Percentiles rank a stretch among this genome's conserved stretches.
Conservation (phyloP, 2,888 invertebrate genomes). For the Trachelus troglodyta region DNA sequence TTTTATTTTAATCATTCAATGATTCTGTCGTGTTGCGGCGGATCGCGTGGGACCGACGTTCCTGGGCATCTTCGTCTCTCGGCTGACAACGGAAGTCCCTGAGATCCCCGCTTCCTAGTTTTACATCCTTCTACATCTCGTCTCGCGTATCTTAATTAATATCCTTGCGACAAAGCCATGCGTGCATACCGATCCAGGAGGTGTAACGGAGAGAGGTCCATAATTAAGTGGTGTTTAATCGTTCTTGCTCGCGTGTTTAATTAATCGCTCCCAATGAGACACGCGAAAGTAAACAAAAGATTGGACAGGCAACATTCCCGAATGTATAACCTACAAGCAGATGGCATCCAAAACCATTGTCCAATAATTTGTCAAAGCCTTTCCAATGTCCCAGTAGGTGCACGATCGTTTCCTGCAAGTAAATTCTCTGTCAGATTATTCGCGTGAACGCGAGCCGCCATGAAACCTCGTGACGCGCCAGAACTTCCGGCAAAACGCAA, state of each 20-base stretch:
- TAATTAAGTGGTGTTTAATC: background rate
- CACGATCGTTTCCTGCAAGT: background rate
- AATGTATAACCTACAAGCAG: background rate
- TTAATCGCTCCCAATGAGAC: background rate
- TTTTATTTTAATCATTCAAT: conserved; percentile 52
- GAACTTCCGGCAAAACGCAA: conserved; percentile 11
- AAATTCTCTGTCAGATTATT: background rate
- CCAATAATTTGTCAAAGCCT: background rate
- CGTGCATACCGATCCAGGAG: background rate
- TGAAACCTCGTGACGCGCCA: background rate
- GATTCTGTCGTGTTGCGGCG: conserved; percentile 52
- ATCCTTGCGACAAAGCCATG: background rate
- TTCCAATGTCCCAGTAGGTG: background rate
- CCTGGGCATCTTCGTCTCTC: background rate
- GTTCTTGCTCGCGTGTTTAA: background rate
- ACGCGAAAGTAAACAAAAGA: background rate
- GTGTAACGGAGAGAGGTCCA: background rate
- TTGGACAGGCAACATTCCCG: background rate
- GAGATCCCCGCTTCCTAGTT: background rate
- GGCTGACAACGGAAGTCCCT: background rate
- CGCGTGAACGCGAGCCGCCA: background rate
- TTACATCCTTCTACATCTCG: background rate
- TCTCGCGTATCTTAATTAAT: background rate
- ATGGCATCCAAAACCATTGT: background rate
- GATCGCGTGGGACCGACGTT: conserved; percentile 50